Evolutionary conservation across 1,140 invertebrate species (phyloP), one percentile per base, ranked within the genome.

Genomic region (Micrasema minimum): DNA sequence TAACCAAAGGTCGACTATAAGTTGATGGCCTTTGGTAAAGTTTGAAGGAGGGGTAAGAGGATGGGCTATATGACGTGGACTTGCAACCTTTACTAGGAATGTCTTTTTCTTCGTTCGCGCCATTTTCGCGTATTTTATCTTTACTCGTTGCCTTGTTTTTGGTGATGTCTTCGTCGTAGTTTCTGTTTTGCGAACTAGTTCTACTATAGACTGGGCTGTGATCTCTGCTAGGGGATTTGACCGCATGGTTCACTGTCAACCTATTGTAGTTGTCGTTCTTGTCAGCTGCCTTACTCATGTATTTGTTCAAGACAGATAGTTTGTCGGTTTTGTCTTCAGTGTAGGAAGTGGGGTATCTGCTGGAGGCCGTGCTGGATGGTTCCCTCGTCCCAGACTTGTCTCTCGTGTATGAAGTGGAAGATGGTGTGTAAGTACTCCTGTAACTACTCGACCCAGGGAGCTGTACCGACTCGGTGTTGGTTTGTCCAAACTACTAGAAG

Each of bases 1-100:
- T 79, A 9, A 79, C 72, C n/a, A 78, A 46, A 69, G 80, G 77
- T 50, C 82, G 76, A 55, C 77, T 78, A 61, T 83, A 83, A 72
- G 76, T 80, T 45, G 80, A 77, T 26, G 80, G 76, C 72, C 82
- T 79, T 18, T 82, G 78, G 76, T 85, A 84, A 26, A 83, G 71
- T 80, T 85, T 84, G 72, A 81, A 85, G 65, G 79, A 83, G 41
- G 82, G 80, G 55, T 77, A 84, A 74, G 78, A 77, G 22, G 71
- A 53, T 78, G 75, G 76, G 81, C 18, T 68, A 65, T 83, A 85
- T 72, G 78, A 75, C 72, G 80, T 70, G 76, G 81, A 78, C 78
- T 84, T 85, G 72, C 82, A 80, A 81, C 81, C 80, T 80, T 84
- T 84, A 69, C 77, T 82, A 80, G 81, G 81, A 82, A 83, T 83